phyloP scores from a whole-genome alignment of 2,797 vertebrate species.

The Typhlichthys eigenmanni region DNA sequence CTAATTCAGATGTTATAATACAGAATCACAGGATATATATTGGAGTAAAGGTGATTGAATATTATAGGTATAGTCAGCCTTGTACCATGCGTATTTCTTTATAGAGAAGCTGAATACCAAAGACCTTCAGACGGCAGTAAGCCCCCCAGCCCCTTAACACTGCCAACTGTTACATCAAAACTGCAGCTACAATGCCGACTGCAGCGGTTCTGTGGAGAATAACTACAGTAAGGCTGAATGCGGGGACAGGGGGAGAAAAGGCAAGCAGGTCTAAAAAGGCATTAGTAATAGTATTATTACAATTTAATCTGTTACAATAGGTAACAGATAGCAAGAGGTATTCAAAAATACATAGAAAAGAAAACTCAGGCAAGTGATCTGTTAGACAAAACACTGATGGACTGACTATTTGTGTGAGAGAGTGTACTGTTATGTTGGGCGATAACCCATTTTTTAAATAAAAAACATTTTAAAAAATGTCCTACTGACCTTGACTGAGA shows the following conservation, averaged over 20 bases:
- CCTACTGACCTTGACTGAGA: slow-evolving; percentile 39
- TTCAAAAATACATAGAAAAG: too few relatives aligned
- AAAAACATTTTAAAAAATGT: slow-evolving; percentile 16
- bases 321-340: too few relatives aligned
- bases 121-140: background rate
- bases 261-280: too few relatives aligned
- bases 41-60: background rate
- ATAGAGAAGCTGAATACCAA: slow-evolving; percentile 1
- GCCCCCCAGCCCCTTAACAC: background rate
- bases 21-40: background rate
- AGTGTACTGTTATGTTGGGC: too few relatives aligned
- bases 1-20: too few relatives aligned
- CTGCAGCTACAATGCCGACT: background rate
- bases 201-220: background rate
- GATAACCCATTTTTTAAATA: background rate
- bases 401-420: too few relatives aligned
- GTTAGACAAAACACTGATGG: too few relatives aligned
- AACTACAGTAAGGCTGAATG: background rate
- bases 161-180: background rate
- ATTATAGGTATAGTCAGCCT: background rate
- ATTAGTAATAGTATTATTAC: too few relatives aligned
- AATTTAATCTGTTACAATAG: too few relatives aligned
- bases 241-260: too few relatives aligned
- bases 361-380: too few relatives aligned
- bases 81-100: background rate